Evolutionary conservation across 1,140 invertebrate genomes (phyloP).

Genomic region (Aradophagus sp.): DNA sequence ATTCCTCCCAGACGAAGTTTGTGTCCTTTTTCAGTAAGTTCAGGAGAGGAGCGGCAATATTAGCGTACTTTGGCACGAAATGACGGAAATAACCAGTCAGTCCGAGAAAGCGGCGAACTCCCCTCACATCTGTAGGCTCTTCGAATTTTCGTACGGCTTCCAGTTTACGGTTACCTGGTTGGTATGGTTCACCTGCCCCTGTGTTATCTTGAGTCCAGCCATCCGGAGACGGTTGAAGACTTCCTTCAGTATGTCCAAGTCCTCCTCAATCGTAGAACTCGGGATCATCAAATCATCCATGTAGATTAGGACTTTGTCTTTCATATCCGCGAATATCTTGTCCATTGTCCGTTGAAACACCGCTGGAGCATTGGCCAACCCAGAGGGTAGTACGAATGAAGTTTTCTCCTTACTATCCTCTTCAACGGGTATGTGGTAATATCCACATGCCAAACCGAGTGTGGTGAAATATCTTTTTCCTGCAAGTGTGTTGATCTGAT

Average conservation of each 20-base stretch:
- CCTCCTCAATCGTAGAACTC: not conserved
- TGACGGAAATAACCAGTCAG: conserved; percentile 16
- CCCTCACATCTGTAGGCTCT: conserved; percentile 6
- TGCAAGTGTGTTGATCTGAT: no score
- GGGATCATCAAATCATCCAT: conserved; percentile 61
- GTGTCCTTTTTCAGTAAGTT: conserved; percentile 4
- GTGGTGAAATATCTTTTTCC: no score
- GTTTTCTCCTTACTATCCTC: conserved; percentile 27
- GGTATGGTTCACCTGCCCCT: not conserved
- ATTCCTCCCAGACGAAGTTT: not conserved
- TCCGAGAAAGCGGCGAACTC: conserved; percentile 9
- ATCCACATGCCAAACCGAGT: no score
- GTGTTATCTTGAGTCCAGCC: conserved; percentile 1
- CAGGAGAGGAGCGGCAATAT: conserved; percentile 1
- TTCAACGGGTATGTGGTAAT: conserved; percentile 60
- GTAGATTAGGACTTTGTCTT: conserved; percentile 51
- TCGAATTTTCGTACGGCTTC: conserved; percentile 1
- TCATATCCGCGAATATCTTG: conserved; percentile 58
- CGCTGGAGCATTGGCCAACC: conserved; percentile 59
- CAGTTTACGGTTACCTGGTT: not conserved
- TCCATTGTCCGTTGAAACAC: conserved; percentile 68
- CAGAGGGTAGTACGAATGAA: conserved; percentile 61
- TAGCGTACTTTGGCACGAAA: conserved; percentile 5
- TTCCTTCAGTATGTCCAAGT: not conserved
- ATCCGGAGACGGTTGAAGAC: conserved; percentile 1